Conservation (phyloP, 2,113 vertebrate genomes). For the Nansenia antarctica region DNA sequence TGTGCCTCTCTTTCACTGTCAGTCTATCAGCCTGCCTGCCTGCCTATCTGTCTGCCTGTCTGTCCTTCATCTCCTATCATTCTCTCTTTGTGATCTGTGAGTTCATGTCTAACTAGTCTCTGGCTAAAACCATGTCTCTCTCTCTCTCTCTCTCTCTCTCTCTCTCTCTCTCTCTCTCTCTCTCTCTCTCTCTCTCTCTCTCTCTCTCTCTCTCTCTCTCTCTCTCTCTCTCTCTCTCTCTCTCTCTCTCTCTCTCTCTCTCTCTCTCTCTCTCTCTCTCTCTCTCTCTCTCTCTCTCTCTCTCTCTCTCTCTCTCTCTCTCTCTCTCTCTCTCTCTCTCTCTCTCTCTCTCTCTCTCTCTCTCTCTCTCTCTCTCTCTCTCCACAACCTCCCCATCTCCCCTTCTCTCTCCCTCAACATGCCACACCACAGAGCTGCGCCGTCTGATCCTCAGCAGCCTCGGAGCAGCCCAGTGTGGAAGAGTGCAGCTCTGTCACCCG, state of each 20-base stretch:
- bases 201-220: conserved; percentile 24
- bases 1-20: conserved; percentile 18
- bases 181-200: conserved; percentile 41
- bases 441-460: conserved; percentile 52
- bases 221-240: conserved; percentile 8
- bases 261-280: conserved; percentile 27
- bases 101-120: conserved; percentile 49
- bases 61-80: conserved; percentile 55
- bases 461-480: conserved; percentile 20
- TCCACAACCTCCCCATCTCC: conserved; percentile 11
- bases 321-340: conserved; percentile 29
- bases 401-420: conserved; percentile 10
- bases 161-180: conserved; percentile 7
- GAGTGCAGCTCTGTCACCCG: conserved; percentile 60
- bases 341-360: conserved; percentile 23
- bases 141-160: too few species aligned
- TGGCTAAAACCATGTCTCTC: conserved; percentile 19
- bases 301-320: conserved; percentile 36
- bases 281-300: conserved; percentile 19
- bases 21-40: conserved; percentile 31
- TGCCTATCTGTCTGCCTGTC: conserved; percentile 30
- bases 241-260: conserved; percentile 41
- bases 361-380: conserved; percentile 22
- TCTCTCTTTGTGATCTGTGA: conserved; percentile 54
- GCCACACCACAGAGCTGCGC: conserved; percentile 15